These are phyloP conservation scores for Myotis lucifugus DNA, from an alignment of 2,113 vertebrate genomes.

Conservation along the genomic window DNA sequence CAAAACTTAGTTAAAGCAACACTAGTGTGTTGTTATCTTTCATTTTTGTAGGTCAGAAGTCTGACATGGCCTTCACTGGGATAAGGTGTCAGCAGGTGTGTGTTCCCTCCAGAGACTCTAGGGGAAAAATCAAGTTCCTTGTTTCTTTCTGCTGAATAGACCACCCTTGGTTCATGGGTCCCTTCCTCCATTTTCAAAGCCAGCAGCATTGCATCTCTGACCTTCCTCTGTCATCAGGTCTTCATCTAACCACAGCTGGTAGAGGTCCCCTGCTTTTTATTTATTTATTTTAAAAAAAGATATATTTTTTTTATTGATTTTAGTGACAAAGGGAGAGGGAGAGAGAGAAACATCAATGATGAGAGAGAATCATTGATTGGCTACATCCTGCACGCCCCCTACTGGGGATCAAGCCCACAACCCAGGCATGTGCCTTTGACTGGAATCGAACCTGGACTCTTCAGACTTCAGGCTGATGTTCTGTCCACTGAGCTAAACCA, in stretches of 20 bases:
- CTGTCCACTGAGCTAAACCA: too few relatives aligned
- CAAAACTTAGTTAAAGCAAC: not conserved
- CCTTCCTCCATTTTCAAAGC: not conserved
- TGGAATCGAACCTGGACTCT: too few relatives aligned
- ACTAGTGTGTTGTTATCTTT: not conserved
- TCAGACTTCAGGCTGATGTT: not conserved
- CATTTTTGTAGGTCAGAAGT: not conserved
- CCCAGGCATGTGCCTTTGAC: too few relatives aligned
- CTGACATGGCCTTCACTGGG: not conserved
- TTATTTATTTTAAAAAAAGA: too few relatives aligned
- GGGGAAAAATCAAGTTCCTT: not conserved
- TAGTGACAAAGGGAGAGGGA: too few relatives aligned
- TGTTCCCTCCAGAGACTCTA: not conserved
- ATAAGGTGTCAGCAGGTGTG: not conserved
- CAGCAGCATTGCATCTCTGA: not conserved
- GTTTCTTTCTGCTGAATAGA: not conserved
- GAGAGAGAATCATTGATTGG: too few relatives aligned
- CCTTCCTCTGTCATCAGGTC: too few relatives aligned
- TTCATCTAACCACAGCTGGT: too few relatives aligned
- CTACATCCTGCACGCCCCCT: too few relatives aligned
- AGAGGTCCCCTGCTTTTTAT: not conserved
- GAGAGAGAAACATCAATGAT: too few relatives aligned
- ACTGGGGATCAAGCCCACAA: too few relatives aligned
- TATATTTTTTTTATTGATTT: too few relatives aligned
- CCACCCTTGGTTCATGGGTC: not conserved